Conservation (phyloP, 2,888 invertebrate genomes). For the Bursaphelenchus okinawaensis region DNA sequence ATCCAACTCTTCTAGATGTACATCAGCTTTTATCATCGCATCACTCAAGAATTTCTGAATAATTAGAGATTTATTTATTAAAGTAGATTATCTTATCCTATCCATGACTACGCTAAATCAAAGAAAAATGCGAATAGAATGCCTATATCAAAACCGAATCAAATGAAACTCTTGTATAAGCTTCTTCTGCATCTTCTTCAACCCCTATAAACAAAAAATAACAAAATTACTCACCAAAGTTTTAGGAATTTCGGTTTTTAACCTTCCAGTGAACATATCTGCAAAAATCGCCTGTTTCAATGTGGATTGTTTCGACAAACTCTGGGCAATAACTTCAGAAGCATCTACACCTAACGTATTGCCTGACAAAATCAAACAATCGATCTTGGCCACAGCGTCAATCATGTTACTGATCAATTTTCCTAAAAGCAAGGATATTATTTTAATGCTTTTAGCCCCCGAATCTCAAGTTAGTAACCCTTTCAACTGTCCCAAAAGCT, state of each 20-base stretch:
- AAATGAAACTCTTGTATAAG: slow-evolving; percentile 7
- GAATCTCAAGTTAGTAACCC: neutral
- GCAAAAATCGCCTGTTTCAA: slow-evolving; percentile 76
- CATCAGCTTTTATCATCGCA: slow-evolving; percentile 75
- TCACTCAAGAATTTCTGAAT: slow-evolving; percentile 69
- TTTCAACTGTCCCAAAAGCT: too few relatives aligned
- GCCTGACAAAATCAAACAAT: slow-evolving; percentile 41
- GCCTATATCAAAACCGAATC: too few relatives aligned
- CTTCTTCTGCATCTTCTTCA: too few relatives aligned
- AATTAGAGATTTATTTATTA: neutral
- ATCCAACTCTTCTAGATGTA: slow-evolving; percentile 76
- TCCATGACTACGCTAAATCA: too few relatives aligned
- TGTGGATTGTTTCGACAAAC: slow-evolving; percentile 3
- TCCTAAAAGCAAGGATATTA: slow-evolving; percentile 4
- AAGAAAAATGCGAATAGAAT: too few relatives aligned
- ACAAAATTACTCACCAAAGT: slow-evolving; percentile 68
- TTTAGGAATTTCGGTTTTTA: slow-evolving; percentile 88
- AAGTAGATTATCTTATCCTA: too few relatives aligned
- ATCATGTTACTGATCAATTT: slow-evolving; percentile 8
- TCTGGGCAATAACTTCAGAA: slow-evolving; percentile 30
- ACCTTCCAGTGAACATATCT: slow-evolving; percentile 90
- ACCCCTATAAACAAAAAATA: too few relatives aligned
- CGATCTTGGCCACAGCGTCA: slow-evolving; percentile 16
- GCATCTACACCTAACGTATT: slow-evolving; percentile 48
- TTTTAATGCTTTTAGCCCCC: neutral